Conservation (phyloP, 2,888 invertebrate genomes). For the Tetragonisca angustula region DNA sequence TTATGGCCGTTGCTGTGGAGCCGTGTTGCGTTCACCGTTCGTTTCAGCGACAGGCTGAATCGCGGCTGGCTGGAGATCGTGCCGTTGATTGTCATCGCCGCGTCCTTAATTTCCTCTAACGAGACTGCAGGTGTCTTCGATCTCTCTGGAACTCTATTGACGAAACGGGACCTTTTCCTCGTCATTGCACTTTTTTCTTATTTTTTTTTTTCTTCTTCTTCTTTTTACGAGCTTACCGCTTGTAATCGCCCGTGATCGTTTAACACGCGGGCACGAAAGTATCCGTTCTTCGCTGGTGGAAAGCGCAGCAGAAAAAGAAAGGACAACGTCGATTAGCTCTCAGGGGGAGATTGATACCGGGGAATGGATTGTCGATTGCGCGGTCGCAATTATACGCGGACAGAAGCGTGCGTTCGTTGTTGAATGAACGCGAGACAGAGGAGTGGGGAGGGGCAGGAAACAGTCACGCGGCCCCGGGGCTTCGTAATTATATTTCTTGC, state of each 20-base stretch:
- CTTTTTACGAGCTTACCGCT: not conserved
- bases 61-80: not conserved
- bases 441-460: conserved; percentile 23
- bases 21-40: conserved; percentile 13
- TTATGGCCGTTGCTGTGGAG: conserved; percentile 30
- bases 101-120: not conserved
- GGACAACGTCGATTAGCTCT: not conserved
- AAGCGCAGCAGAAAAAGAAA: not conserved
- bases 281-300: too few species aligned
- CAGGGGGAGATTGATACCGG: not conserved
- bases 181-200: not conserved
- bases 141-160: not conserved
- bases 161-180: too few species aligned
- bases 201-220: not conserved
- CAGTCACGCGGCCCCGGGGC: conserved; percentile 24
- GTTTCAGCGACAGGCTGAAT: conserved; percentile 1
- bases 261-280: too few species aligned
- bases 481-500: conserved; percentile 55
- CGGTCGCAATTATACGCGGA: conserved; percentile 39
- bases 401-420: conserved; percentile 21
- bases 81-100: not conserved
- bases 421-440: conserved; percentile 24
- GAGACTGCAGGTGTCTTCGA: not conserved
- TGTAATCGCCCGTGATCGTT: not conserved
- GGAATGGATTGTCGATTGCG: conserved; percentile 27